Conservation (phyloP, 1,140 invertebrate species). For the Bombus vancouverensis region DNA sequence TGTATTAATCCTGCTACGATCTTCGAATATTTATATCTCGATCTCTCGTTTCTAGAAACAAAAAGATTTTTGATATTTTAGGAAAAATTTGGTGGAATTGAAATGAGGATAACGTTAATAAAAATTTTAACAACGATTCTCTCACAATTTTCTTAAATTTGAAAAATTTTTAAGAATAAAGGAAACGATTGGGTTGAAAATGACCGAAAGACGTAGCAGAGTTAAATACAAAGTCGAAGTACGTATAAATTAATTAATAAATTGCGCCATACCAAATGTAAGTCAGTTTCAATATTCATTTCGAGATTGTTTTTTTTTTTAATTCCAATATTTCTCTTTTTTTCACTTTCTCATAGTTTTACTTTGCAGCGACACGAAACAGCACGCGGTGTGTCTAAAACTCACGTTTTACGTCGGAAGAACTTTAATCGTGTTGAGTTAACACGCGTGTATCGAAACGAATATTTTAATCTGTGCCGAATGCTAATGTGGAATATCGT, state of each 20-base stretch:
- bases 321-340: background rate
- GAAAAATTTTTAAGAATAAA: too few species aligned
- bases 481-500: constrained; percentile 33
- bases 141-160: too few species aligned
- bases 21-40: background rate
- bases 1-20: background rate
- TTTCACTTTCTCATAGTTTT: constrained; percentile 20
- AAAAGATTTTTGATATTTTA: background rate
- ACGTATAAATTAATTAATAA: background rate
- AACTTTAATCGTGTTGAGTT: background rate
- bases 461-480: constrained; percentile 4
- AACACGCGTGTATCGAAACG: background rate
- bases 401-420: background rate
- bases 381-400: background rate
- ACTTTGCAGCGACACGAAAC: constrained; percentile 22
- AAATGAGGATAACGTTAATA: background rate
- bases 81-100: background rate
- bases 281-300: background rate
- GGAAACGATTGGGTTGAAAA: background rate
- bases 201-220: background rate
- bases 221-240: background rate
- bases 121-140: background rate
- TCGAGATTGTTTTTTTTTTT: background rate
- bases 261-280: background rate
- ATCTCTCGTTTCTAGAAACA: background rate